Percentiles rank a stretch among this genome's conserved stretches.
phyloP scores from a whole-genome alignment of 64 coral and sea anemone species.

The Montipora sp. region DNA sequence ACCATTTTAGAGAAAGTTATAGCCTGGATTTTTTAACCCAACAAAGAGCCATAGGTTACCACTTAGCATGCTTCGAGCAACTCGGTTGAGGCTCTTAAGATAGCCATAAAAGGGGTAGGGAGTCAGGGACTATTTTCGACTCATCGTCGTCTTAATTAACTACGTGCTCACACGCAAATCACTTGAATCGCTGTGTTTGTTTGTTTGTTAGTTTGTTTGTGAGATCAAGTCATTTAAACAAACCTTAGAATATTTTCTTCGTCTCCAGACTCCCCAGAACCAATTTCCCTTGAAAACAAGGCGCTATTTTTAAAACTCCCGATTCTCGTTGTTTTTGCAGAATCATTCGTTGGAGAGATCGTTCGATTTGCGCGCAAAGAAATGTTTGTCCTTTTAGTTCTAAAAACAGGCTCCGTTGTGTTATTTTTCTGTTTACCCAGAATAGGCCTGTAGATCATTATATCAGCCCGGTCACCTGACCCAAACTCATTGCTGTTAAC shows the following conservation, averaged over 20 bases:
- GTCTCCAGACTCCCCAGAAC: background rate
- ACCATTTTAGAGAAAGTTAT: background rate
- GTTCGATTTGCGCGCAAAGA: background rate
- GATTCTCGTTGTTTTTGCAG: background rate
- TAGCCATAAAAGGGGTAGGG: too few relatives aligned
- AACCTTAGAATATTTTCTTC: background rate
- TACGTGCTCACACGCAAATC: too few relatives aligned
- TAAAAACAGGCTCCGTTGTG: background rate
- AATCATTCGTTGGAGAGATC: background rate
- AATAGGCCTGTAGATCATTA: background rate
- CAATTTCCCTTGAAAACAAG: constrained; percentile 18
- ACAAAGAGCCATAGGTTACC: too few relatives aligned
- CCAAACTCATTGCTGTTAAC: background rate
- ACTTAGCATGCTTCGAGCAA: too few relatives aligned
- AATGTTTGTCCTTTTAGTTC: background rate
- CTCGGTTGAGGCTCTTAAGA: too few relatives aligned
- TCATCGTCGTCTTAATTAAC: too few relatives aligned
- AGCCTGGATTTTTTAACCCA: background rate
- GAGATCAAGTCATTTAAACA: background rate
- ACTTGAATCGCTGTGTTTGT: too few relatives aligned
- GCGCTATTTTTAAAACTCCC: background rate
- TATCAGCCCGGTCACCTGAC: background rate
- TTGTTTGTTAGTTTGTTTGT: background rate
- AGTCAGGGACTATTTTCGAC: too few relatives aligned
- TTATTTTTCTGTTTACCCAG: background rate